These are phyloP conservation scores for Drepana arcuata DNA, from an alignment of 1,140 invertebrate species.

Conservation along the genomic window DNA sequence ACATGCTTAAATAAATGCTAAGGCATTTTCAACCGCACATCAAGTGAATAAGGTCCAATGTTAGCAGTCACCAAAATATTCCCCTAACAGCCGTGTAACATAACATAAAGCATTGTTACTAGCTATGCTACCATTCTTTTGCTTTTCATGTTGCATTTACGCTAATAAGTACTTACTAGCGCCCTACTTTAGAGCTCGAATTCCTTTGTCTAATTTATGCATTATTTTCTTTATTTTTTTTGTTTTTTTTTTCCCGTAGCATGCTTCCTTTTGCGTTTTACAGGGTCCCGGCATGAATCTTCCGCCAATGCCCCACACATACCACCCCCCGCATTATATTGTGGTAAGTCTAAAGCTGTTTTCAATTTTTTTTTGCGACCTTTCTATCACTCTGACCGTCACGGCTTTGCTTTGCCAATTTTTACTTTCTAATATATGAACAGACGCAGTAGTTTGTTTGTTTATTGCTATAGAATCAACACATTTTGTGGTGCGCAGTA, in stretches of 20 bases:
- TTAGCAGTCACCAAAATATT: too few species aligned
- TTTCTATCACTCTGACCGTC: slow-evolving; percentile 14
- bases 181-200: not conserved
- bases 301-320: slow-evolving; percentile 63
- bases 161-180: not conserved
- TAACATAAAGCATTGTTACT: too few species aligned
- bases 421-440: too few species aligned
- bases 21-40: too few species aligned
- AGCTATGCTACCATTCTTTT: too few species aligned
- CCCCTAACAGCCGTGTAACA: too few species aligned
- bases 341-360: slow-evolving; percentile 67
- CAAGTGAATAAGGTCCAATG: too few species aligned
- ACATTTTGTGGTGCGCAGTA: too few species aligned
- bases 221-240: slow-evolving; percentile 15
- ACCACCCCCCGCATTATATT: slow-evolving; percentile 64
- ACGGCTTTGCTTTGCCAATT: slow-evolving; percentile 3
- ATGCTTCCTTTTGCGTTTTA: slow-evolving; percentile 62
- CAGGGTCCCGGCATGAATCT: slow-evolving; percentile 64
- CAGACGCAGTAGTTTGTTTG: too few species aligned
- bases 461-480: too few species aligned
- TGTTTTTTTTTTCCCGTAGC: slow-evolving; percentile 46
- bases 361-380: slow-evolving; percentile 28
- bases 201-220: not conserved
- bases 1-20: too few species aligned
- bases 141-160: slow-evolving; percentile 10